A percentile compares a stretch with the other conserved stretches of the same genome.
phyloP scores from a whole-genome alignment of 1,140 invertebrate species.

The Drosophila kepulauana region DNA sequence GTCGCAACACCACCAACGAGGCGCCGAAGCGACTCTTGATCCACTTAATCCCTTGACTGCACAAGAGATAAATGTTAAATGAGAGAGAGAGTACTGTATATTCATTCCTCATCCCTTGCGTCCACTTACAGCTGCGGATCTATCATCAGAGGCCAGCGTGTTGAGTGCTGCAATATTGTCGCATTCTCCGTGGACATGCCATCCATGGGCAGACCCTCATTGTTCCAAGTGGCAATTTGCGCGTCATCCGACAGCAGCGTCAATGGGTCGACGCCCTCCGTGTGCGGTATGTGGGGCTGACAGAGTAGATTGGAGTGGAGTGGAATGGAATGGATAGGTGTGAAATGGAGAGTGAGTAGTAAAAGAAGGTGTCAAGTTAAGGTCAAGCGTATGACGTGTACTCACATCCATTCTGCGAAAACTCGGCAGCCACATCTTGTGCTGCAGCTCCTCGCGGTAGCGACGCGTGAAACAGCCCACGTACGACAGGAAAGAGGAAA shows the following conservation, averaged over 20 bases:
- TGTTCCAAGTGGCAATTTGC: conserved; percentile 96
- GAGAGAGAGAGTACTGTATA: not conserved
- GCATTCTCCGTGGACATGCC: conserved; percentile 98
- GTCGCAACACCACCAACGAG: conserved; percentile 90
- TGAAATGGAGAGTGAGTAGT: too few relatives aligned
- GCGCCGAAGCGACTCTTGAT: conserved; percentile 95
- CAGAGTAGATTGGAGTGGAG: conserved; percentile 15
- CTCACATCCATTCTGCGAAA: conserved; percentile 86
- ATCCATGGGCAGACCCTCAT: conserved; percentile 96
- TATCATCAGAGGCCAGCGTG: conserved; percentile 97
- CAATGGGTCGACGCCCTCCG: conserved; percentile 92
- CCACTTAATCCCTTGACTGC: conserved; percentile 96
- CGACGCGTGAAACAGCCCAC: conserved; percentile 96
- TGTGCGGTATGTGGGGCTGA: conserved; percentile 92
- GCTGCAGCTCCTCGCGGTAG: conserved; percentile 93
- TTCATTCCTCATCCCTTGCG: not conserved
- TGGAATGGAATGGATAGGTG: too few relatives aligned
- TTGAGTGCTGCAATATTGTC: conserved; percentile 95
- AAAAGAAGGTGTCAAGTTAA: not conserved
- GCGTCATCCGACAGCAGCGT: conserved; percentile 95
- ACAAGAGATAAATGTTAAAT: conserved; percentile 3
- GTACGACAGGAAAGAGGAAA: conserved; percentile 97
- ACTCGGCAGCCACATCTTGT: conserved; percentile 90
- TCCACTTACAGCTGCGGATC: conserved; percentile 91
- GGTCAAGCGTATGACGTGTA: conserved; percentile 18